These are phyloP conservation scores for Orthosia gothica DNA, from an alignment of 2,888 invertebrate species.

Conservation along the genomic window DNA sequence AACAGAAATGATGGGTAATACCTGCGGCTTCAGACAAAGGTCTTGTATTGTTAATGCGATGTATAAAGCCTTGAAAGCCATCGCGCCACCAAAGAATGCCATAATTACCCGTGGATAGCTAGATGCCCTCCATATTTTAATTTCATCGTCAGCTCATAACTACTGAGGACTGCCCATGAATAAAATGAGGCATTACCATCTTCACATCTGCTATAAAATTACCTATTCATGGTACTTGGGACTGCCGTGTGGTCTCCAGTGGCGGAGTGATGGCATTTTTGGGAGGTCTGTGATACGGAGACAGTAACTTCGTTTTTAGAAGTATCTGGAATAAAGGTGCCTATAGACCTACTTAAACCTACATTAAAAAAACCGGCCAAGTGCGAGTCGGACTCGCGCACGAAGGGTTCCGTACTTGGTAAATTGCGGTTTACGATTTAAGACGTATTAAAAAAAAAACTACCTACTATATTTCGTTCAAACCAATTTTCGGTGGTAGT, in stretches of 20 bases:
- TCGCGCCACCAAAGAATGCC: background rate
- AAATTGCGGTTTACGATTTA: too few species aligned
- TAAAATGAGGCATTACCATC: conserved; percentile 54
- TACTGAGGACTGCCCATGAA: conserved; percentile 57
- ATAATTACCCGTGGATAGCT: conserved; percentile 11
- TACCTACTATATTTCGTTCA: too few species aligned
- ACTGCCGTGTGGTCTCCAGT: conserved; percentile 48
- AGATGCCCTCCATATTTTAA: conserved; percentile 37
- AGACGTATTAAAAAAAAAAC: too few species aligned
- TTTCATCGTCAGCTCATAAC: conserved; percentile 42
- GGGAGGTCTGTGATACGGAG: background rate
- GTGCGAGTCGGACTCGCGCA: too few species aligned
- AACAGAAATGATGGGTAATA: background rate
- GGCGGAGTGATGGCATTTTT: conserved; percentile 7
- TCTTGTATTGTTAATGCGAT: background rate
- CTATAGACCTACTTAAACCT: too few species aligned
- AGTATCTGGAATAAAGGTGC: background rate
- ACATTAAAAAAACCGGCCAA: too few species aligned
- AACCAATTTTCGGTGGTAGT: too few species aligned
- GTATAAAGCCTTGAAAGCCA: background rate
- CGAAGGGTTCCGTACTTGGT: too few species aligned
- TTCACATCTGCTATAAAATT: conserved; percentile 45
- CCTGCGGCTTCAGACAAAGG: too few species aligned
- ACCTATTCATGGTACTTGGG: conserved; percentile 41
- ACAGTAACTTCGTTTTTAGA: too few species aligned